phyloP scores from a whole-genome alignment of 2,113 vertebrate genomes.

The Pelodiscus sinensis region DNA sequence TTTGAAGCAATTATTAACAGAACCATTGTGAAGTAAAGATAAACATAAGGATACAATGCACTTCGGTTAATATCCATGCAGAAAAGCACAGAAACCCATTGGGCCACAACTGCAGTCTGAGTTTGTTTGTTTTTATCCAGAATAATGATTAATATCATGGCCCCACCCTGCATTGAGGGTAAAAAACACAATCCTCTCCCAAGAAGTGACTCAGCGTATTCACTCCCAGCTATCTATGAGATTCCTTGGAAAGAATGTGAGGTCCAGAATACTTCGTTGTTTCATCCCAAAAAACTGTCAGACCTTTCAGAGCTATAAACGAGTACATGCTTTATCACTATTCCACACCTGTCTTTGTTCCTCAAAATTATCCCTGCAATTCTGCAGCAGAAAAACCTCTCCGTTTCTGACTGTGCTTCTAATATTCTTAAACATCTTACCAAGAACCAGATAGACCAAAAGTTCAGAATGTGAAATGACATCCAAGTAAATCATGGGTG shows the following conservation, averaged over 20 bases:
- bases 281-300: conserved; percentile 49
- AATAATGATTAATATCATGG: conserved; percentile 76
- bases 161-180: conserved; percentile 71
- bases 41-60: not conserved
- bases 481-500: not conserved
- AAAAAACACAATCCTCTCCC: conserved; percentile 75
- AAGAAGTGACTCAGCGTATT: conserved; percentile 75
- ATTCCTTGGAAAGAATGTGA: conserved; percentile 73
- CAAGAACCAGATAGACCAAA: not conserved
- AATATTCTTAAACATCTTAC: not conserved
- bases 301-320: not conserved
- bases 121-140: conserved; percentile 71
- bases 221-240: conserved; percentile 67
- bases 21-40: not conserved
- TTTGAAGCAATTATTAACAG: not conserved
- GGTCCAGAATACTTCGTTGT: conserved; percentile 9
- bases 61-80: conserved; percentile 29
- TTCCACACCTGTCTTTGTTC: not conserved
- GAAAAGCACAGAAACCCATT: conserved; percentile 56
- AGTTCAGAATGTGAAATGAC: not conserved
- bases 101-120: conserved; percentile 64
- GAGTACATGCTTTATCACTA: not conserved
- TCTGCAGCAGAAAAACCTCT: not conserved
- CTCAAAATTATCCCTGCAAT: not conserved
- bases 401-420: not conserved